phyloP scores from a whole-genome alignment of 2,888 invertebrate genomes.

The Synanthedon tipuliformis region DNA sequence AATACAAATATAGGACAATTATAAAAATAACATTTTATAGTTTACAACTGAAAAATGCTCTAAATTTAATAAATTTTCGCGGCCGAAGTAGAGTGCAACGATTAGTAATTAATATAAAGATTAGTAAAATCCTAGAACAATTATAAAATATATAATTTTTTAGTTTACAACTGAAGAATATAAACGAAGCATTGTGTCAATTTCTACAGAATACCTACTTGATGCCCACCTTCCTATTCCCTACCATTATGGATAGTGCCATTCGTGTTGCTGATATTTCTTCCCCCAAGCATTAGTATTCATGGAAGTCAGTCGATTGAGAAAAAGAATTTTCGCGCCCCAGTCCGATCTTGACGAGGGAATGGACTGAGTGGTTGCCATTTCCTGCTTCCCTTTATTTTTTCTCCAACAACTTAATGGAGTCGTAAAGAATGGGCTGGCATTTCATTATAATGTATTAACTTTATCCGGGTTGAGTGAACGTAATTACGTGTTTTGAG shows the following conservation, averaged over 20 bases:
- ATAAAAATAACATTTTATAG: too few species aligned
- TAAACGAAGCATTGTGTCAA: neutral
- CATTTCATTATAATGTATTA: conserved; percentile 59
- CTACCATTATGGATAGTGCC: conserved; percentile 37
- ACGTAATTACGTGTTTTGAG: conserved; percentile 10
- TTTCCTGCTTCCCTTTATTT: conserved; percentile 57
- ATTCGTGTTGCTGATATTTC: conserved; percentile 46
- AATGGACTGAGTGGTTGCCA: conserved; percentile 53
- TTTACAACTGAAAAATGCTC: too few species aligned
- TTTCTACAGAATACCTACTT: neutral
- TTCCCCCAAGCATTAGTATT: conserved; percentile 58
- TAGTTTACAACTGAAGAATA: neutral
- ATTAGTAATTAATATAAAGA: too few species aligned
- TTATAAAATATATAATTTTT: neutral
- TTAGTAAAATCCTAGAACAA: neutral
- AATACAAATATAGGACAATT: too few species aligned
- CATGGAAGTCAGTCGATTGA: conserved; percentile 65
- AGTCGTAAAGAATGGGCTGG: conserved; percentile 54
- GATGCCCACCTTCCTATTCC: conserved; percentile 1
- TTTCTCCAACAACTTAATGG: conserved; percentile 61
- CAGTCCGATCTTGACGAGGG: conserved; percentile 52
- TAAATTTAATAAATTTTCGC: too few species aligned
- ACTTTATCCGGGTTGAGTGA: conserved; percentile 33
- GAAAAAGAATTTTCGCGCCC: conserved; percentile 59
- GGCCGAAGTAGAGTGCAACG: too few species aligned